Conservation (phyloP, 1,140 invertebrate genomes). For the Drosophila albomicans region DNA sequence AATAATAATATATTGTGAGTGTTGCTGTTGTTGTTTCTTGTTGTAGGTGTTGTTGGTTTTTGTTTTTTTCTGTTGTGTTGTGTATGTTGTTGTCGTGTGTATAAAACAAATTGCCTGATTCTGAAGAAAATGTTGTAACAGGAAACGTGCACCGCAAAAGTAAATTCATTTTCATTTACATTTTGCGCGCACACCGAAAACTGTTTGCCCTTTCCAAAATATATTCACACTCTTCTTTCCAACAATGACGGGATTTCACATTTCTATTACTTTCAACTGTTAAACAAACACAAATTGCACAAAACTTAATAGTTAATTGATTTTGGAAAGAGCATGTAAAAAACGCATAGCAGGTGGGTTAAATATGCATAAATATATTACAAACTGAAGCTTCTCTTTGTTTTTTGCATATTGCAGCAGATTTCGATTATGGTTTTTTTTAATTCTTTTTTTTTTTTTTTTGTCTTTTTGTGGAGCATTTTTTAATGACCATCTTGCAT, state of each 20-base stretch:
- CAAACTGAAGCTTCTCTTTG: conserved; percentile 55
- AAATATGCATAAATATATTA: conserved; percentile 53
- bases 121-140: conserved; percentile 46
- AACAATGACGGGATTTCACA: not conserved
- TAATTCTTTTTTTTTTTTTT: conserved; percentile 25
- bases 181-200: conserved; percentile 26
- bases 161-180: not conserved
- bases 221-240: too few relatives aligned
- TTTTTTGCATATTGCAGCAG: conserved; percentile 68
- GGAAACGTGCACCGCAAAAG: conserved; percentile 36
- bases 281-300: conserved; percentile 57
- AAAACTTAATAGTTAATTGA: conserved; percentile 32
- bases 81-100: conserved; percentile 41
- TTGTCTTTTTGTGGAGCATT: conserved; percentile 53
- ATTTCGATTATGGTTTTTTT: conserved; percentile 33
- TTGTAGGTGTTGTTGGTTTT: conserved; percentile 14
- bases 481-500: conserved; percentile 50
- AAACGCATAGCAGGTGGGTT: conserved; percentile 54
- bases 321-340: conserved; percentile 60
- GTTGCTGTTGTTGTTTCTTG: conserved; percentile 30
- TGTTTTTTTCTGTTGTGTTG: conserved; percentile 6
- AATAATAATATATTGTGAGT: conserved; percentile 48
- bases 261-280: not conserved
- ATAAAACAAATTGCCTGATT: conserved; percentile 31
- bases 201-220: conserved; percentile 28